Base-by-base conservation (phyloP, 2,797 vertebrate genomes). In the Chrysocyon brachyurus region DNA sequence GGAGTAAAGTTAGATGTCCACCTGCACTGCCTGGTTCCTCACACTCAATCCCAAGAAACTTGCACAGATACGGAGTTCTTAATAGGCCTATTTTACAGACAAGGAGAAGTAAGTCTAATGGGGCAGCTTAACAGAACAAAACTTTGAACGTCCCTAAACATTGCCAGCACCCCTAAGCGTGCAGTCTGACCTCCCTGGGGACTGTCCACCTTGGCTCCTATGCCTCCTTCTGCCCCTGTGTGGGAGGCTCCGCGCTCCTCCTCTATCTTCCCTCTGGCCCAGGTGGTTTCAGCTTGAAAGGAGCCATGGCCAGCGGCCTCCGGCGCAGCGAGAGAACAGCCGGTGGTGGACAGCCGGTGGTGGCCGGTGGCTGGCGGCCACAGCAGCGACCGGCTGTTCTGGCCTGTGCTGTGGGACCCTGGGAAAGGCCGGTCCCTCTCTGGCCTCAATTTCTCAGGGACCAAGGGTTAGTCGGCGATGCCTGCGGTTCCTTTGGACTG, bases 301-400 rank as follows among this genome's bases (percentile, higher is more conserved):
- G 31, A n/a, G 22, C 63, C 0, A 33, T 73, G 64, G 57, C 36
- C 5, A 2, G 49, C 0, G 1, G 56, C 46, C 28, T 8, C 28
- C 0, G 0, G 36, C 5, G 24, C 31, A 17, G 68, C 0, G 0
- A 52, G 59, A 63, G 24, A 26, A n/a, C 28, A 7, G 10, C 2
- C 3, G 2, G 10, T 12, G 46, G 9, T 19, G 5, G 10, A n/a
- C 28, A 7, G 10, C 2, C 3, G 2, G 10, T 12, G 46, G 9
- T 19, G 5, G 10, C 2, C 3, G 2, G 10, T 12, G 46, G 9
- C 24, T 10, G 5, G 2, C 15, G 1, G 28, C 16, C 6, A 1
- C 0, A 0, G 7, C 52, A 22, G 33, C 2, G 1, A 54, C 15
- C 0, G 12, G 40, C 12, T 16, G 2, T 28, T 17, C 21, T 16